Conservation (phyloP, 2,113 vertebrate species). For the Triplophysa siluroides region DNA sequence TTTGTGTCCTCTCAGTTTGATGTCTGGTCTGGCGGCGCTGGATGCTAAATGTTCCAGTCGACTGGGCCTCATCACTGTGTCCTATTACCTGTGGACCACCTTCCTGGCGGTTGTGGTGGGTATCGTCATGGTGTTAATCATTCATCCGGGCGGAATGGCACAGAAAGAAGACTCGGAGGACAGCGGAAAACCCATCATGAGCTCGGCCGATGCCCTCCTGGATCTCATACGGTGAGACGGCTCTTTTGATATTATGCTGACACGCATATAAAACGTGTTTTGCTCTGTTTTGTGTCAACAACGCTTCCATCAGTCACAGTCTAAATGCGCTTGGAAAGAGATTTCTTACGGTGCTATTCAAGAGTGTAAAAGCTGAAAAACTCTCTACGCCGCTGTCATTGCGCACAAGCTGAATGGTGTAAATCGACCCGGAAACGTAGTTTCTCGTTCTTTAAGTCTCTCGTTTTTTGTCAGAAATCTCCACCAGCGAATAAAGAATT, state of each 20-base stretch:
- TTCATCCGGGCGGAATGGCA: slow-evolving; percentile 91
- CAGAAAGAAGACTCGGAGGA: slow-evolving; percentile 90
- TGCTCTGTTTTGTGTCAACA: no score
- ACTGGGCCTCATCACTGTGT: slow-evolving; percentile 91
- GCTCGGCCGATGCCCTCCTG: slow-evolving; percentile 93
- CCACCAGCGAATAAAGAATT: background rate
- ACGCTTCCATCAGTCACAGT: no score
- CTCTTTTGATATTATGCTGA: background rate
- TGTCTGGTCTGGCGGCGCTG: slow-evolving; percentile 94
- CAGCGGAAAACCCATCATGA: slow-evolving; percentile 89
- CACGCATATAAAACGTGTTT: no score
- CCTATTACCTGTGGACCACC: slow-evolving; percentile 98
- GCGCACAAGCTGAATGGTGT: no score
- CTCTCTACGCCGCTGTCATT: no score
- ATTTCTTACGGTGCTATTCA: no score
- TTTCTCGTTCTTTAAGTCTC: background rate
- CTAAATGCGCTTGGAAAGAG: no score
- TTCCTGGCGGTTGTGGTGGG: slow-evolving; percentile 96
- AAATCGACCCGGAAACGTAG: no score
- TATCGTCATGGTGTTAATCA: slow-evolving; percentile 93
- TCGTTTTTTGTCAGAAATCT: background rate
- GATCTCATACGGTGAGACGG: slow-evolving; percentile 89
- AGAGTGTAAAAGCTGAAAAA: no score
- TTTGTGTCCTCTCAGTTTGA: slow-evolving; percentile 78
- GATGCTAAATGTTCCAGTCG: slow-evolving; percentile 96